Evolutionary conservation across 2,113 vertebrate species (phyloP).

Genomic region (Isichthys henryi): DNA sequence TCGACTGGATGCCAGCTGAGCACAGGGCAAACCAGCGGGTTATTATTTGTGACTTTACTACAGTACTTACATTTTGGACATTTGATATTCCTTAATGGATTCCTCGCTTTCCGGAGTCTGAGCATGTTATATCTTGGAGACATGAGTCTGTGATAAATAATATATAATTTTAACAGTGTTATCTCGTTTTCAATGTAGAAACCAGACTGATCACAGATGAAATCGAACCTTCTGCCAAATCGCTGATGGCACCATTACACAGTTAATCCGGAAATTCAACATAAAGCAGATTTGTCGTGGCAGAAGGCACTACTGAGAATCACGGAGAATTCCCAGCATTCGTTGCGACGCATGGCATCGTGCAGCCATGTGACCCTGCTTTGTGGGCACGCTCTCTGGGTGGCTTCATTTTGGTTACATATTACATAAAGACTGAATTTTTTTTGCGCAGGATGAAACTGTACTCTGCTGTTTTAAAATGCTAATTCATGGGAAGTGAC

Average conservation of each 20-base stretch:
- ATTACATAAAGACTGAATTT: not conserved
- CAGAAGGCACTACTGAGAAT: not conserved
- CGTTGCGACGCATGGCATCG: not conserved
- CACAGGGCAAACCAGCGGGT: not conserved
- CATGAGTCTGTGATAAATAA: not conserved
- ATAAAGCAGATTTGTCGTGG: not conserved
- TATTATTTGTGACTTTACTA: not conserved
- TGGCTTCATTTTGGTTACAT: not conserved
- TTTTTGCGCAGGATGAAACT: not conserved
- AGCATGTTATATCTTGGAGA: not conserved
- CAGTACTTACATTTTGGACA: not conserved
- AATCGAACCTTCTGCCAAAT: not conserved
- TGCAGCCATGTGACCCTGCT: not conserved
- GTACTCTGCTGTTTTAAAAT: not conserved
- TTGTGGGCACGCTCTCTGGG: not conserved
- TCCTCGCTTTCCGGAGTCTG: not conserved
- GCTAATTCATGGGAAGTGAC: not conserved
- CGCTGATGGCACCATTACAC: not conserved
- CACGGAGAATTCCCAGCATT: not conserved
- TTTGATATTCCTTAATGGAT: not conserved
- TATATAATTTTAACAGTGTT: not conserved
- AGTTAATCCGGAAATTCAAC: conserved; percentile 7
- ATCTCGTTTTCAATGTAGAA: not conserved
- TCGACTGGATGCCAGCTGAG: not conserved
- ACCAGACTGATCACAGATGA: not conserved